Percentiles rank a stretch among this genome's conserved stretches.
Conservation (phyloP, 2,888 invertebrate species). For the Catotricha subobsoleta region DNA sequence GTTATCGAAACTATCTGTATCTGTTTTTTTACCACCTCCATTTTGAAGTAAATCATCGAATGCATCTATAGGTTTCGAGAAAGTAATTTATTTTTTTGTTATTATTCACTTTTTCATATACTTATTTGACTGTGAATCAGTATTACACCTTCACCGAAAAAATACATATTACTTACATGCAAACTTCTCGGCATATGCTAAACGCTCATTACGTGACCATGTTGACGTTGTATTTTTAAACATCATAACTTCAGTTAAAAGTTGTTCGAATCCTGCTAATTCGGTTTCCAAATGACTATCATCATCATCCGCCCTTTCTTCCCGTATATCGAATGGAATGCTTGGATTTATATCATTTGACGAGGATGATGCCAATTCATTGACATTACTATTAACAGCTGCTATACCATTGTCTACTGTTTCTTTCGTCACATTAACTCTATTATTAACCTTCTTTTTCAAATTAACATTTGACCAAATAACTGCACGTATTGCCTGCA, state of each 20-base stretch:
- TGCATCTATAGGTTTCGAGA: not conserved
- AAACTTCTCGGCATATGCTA: slow-evolving; percentile 16
- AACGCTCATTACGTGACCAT: slow-evolving; percentile 15
- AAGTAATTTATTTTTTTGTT: no score
- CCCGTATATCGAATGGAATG: no score
- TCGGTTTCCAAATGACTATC: not conserved
- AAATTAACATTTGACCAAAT: slow-evolving; percentile 17
- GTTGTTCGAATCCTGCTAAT: slow-evolving; percentile 14
- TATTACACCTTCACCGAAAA: not conserved
- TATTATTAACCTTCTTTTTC: slow-evolving; percentile 4
- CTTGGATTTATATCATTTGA: no score
- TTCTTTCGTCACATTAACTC: not conserved
- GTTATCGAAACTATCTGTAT: slow-evolving; percentile 1
- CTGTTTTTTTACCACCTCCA: not conserved
- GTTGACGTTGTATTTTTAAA: slow-evolving; percentile 15
- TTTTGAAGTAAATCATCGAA: slow-evolving; percentile 3
- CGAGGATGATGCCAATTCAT: no score
- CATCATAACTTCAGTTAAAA: slow-evolving; percentile 15
- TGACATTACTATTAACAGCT: no score
- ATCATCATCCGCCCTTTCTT: not conserved
- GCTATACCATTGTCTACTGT: not conserved
- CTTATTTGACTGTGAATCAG: no score
- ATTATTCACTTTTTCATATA: no score
- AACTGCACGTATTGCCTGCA: slow-evolving; percentile 14
- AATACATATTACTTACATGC: slow-evolving; percentile 9